Conservation (phyloP, 2,113 vertebrate genomes). For the Diphyllodes magnificus region DNA sequence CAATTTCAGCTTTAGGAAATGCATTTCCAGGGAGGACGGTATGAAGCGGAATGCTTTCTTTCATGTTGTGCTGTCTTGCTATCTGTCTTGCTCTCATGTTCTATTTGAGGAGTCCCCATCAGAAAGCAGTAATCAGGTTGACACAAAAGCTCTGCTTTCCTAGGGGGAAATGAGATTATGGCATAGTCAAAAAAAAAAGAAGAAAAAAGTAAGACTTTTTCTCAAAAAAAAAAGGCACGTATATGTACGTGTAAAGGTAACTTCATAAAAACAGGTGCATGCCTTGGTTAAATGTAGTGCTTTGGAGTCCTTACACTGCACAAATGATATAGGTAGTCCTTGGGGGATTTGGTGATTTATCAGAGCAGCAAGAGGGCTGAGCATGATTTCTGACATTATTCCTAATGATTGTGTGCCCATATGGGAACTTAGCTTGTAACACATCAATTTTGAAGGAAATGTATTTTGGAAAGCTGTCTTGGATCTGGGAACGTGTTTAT, state of each 20-base stretch:
- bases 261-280: not conserved
- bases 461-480: not conserved
- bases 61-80: not conserved
- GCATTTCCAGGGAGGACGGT: not conserved
- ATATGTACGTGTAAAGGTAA: not conserved
- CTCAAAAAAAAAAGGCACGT: rapidly evolving
- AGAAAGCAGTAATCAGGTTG: not conserved
- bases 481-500: not conserved
- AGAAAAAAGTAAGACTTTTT: not conserved
- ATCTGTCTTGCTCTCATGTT: not conserved
- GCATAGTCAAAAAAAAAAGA: not conserved
- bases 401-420: not conserved
- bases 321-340: no score
- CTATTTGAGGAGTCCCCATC: not conserved
- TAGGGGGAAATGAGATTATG: not conserved
- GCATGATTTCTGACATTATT: not conserved
- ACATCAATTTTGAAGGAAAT: not conserved
- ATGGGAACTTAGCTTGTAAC: not conserved
- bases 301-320: not conserved
- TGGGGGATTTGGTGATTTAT: not conserved
- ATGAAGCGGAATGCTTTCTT: not conserved
- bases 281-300: not conserved
- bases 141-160: not conserved
- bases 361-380: rapidly evolving
- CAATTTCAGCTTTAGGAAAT: not conserved